phyloP scores from a whole-genome alignment of 2,797 vertebrate species.

The Tokudaia tokunoshimensis region DNA sequence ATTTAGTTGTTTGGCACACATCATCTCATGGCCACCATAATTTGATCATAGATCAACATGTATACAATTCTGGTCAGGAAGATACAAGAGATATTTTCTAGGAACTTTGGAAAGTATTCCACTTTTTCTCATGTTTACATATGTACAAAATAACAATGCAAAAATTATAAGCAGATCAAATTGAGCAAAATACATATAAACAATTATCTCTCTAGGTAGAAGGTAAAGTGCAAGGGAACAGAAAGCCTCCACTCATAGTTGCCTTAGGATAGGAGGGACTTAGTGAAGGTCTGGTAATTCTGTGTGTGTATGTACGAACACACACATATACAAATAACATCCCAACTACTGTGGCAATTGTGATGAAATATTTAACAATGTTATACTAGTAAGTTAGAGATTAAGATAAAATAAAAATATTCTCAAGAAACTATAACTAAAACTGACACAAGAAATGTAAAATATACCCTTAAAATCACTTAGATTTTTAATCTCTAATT shows the following conservation, averaged over 20 bases:
- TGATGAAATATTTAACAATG: neutral
- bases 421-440: constrained; percentile 45
- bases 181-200: neutral
- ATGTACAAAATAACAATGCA: neutral
- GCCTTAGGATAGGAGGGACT: neutral
- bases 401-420: neutral
- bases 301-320: neutral
- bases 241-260: neutral
- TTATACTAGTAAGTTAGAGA: neutral
- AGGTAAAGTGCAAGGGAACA: neutral
- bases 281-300: neutral
- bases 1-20: neutral
- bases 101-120: neutral
- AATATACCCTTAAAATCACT: constrained; percentile 23
- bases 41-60: neutral
- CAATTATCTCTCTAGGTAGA: neutral
- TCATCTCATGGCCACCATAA: neutral
- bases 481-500: constrained; percentile 34
- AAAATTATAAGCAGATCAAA: neutral
- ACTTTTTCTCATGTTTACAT: neutral
- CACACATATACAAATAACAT: neutral
- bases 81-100: neutral
- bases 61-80: neutral
- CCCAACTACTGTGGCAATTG: neutral
- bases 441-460: constrained; percentile 17